Evolutionary conservation across 30 jellyfish, hydroid and myxozoan species (phyloP).

Genomic region (Chironex yamaguchii): DNA sequence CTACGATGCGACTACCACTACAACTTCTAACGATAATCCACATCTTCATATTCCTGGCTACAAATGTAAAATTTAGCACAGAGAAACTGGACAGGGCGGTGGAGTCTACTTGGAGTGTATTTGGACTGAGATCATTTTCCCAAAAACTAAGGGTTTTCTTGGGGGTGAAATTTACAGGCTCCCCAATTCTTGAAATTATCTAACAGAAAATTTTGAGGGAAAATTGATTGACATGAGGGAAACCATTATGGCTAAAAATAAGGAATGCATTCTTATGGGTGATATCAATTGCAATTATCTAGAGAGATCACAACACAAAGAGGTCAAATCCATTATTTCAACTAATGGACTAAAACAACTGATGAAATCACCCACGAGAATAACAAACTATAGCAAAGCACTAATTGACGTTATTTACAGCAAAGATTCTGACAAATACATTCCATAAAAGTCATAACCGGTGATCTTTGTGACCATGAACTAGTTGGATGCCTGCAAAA

Average conservation of each 20-base stretch:
- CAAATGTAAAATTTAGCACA: background rate
- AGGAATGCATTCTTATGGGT: conserved; percentile 18
- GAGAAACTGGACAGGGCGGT: background rate
- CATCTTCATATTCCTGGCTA: background rate
- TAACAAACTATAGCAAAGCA: background rate
- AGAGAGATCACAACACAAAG: background rate
- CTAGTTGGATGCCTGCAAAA: background rate
- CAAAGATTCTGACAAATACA: background rate
- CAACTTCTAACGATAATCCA: background rate
- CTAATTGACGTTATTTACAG: background rate
- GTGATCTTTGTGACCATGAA: background rate
- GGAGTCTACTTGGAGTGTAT: background rate
- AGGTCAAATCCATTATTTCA: background rate
- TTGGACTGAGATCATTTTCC: background rate
- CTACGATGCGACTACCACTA: too few relatives aligned
- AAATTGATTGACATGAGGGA: background rate
- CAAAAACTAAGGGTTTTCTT: background rate
- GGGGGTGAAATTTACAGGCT: background rate
- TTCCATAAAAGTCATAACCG: background rate
- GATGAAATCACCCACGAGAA: background rate
- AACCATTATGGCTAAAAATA: conserved; percentile 11
- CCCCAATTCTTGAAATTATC: background rate
- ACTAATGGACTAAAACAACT: background rate
- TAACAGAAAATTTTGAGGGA: conserved; percentile 3
- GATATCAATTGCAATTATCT: background rate